phyloP scores from a whole-genome alignment of 1,140 invertebrate genomes.

The Mactra quadrangularis region DNA sequence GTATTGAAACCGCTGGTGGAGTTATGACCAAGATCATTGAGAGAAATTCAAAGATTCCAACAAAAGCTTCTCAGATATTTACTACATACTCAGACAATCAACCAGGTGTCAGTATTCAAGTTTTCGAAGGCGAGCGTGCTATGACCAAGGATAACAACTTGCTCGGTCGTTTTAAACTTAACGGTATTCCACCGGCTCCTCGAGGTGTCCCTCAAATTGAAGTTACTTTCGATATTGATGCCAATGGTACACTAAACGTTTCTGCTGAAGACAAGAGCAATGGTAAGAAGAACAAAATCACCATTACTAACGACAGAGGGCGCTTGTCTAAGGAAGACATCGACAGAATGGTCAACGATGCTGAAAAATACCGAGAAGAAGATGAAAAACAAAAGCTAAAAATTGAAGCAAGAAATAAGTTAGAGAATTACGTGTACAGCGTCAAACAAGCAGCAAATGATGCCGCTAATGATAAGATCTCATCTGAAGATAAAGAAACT shows the following conservation, averaged over 20 bases:
- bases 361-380: conserved; percentile 85
- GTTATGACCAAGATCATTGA: conserved; percentile 85
- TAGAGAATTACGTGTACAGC: conserved; percentile 91
- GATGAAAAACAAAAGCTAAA: conserved; percentile 80
- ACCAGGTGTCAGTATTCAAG: conserved; percentile 90
- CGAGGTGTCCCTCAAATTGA: conserved; percentile 91
- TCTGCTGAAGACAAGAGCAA: conserved; percentile 89
- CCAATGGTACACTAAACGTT: conserved; percentile 85
- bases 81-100: conserved; percentile 87
- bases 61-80: conserved; percentile 78
- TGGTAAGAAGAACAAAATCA: conserved; percentile 92
- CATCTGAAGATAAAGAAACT: conserved; percentile 92
- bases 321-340: conserved; percentile 85
- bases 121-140: conserved; percentile 86
- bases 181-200: conserved; percentile 95
- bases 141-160: conserved; percentile 90
- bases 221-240: conserved; percentile 87
- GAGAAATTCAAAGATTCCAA: conserved; percentile 80
- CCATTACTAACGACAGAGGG: conserved; percentile 85
- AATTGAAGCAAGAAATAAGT: conserved; percentile 78
- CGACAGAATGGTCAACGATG: conserved; percentile 86
- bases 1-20: conserved; percentile 86
- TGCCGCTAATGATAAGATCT: conserved; percentile 86
- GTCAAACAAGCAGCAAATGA: conserved; percentile 72
- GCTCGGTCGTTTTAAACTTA: conserved; percentile 95